Evolutionary conservation across 2,113 vertebrate genomes (phyloP), one percentile per base, ranked within the genome.

Genomic region (Jacana jacana): DNA sequence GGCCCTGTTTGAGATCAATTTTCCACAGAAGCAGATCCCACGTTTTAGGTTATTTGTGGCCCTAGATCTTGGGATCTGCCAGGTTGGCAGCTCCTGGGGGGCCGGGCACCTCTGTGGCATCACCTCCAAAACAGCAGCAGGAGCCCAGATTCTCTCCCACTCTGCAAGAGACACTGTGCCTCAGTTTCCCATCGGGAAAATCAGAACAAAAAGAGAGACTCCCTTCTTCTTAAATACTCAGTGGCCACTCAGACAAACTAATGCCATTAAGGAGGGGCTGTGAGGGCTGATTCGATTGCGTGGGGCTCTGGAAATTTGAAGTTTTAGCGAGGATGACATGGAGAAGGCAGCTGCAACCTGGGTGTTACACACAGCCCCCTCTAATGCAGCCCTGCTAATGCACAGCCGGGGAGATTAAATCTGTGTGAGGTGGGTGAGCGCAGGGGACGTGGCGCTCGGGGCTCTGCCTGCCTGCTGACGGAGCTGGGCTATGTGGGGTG

Each of bases 351-450:
- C 86, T 92, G 79, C 48, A 78, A 85, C 93, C 81, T 64, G 27
- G 0, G 40, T 1, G 17, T 4, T 7, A 15, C 37, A 40, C 5
- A 6, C 27, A 31, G 57, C 72, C 33, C 33, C 61, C 89, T 77
- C 86, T 86, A 71, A 78, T 78, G 79, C 25, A 90, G 73, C 78
- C 75, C 51, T 9, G 63, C 75, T 44, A 63, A 79, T 18, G 70
- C 63, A 73, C 77, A 88, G 75, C 78, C 12, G 11, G 73, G 85
- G 49, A 96, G 93, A 98, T 95, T 86, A 95, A 78, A 97, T 85
- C 93, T 65, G 66, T 7, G 57, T 8, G 12, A 71, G 81, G 71
- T 35, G 64, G 82, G 65, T 15, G 55, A 79, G 44, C 13, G 35
- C 13, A 28, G 68, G 94, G 86, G 48, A 57, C 13, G 65, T 12